Evolutionary conservation across 1,140 invertebrate species (phyloP).

Genomic region (Eumeta japonica): DNA sequence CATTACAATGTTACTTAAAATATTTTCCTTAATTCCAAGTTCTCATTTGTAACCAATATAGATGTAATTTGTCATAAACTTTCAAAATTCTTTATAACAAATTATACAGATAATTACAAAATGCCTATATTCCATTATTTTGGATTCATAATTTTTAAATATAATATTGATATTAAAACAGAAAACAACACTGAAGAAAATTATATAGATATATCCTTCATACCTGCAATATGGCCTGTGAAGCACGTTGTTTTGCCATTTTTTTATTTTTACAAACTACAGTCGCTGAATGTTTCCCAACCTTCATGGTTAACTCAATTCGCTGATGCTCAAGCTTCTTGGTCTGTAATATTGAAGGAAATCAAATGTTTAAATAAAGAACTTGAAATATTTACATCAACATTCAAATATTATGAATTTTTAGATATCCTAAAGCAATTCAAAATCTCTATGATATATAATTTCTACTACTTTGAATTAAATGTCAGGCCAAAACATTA

Average conservation of each 20-base stretch:
- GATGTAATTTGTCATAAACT: background rate
- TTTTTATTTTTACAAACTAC: slow-evolving; percentile 93
- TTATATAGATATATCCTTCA: background rate
- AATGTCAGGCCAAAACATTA: no score
- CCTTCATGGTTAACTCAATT: slow-evolving; percentile 92
- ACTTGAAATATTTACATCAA: no score
- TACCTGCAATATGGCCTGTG: slow-evolving; percentile 89
- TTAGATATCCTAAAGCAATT: no score
- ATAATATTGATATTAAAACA: no score
- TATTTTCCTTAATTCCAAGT: background rate
- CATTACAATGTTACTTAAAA: no score
- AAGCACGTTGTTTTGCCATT: slow-evolving; percentile 95
- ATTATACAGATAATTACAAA: no score
- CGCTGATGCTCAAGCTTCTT: slow-evolving; percentile 88
- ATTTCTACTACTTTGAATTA: no score
- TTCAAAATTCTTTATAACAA: background rate
- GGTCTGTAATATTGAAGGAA: slow-evolving; percentile 33
- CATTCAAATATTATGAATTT: no score
- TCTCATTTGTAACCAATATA: no score
- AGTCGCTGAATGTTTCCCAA: slow-evolving; percentile 88
- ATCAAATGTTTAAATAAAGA: slow-evolving; percentile 1
- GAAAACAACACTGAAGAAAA: background rate
- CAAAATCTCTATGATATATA: no score
- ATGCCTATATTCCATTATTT: no score
- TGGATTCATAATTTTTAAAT: no score